A percentile compares a stretch with the other conserved stretches of the same genome.
Conservation (phyloP, 2,888 invertebrate species). For the Leucophenga maculata region DNA sequence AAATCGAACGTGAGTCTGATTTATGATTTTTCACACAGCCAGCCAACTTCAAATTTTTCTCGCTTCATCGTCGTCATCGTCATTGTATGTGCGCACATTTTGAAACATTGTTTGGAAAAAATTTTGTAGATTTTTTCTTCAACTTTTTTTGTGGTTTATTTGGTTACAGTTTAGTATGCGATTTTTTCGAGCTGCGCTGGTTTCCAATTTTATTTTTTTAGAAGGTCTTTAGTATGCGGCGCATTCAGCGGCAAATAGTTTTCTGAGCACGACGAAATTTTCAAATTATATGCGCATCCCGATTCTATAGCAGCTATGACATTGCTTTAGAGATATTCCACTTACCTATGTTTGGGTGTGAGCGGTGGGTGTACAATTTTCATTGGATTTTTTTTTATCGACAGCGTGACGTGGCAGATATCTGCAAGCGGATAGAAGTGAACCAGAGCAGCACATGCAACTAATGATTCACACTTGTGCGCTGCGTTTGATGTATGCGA, state of each 20-base stretch:
- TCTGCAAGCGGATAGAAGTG: background rate
- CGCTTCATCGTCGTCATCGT: no score
- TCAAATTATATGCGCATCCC: slow-evolving; percentile 48
- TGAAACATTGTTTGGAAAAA: background rate
- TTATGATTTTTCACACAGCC: slow-evolving; percentile 47
- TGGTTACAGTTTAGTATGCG: slow-evolving; percentile 38
- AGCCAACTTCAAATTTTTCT: background rate
- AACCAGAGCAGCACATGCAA: slow-evolving; percentile 35
- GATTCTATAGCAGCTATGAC: no score
- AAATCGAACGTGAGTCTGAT: slow-evolving; percentile 76
- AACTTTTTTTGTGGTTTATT: slow-evolving; percentile 26
- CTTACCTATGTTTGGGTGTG: no score
- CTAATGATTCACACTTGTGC: slow-evolving; percentile 46
- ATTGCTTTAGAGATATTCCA: no score
- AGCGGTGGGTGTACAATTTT: no score
- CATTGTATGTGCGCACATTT: no score
- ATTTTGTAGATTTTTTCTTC: background rate
- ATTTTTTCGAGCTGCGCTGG: slow-evolving; percentile 45
- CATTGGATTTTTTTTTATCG: background rate
- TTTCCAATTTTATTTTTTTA: slow-evolving; percentile 28
- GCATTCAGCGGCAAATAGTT: slow-evolving; percentile 57
- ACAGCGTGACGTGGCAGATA: slow-evolving; percentile 26
- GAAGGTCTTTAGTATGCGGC: slow-evolving; percentile 52
- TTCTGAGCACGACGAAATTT: slow-evolving; percentile 52
- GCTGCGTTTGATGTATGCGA: background rate